phyloP scores from a whole-genome alignment of 2,888 invertebrate species.

The Lasioglossum pauxillum region DNA sequence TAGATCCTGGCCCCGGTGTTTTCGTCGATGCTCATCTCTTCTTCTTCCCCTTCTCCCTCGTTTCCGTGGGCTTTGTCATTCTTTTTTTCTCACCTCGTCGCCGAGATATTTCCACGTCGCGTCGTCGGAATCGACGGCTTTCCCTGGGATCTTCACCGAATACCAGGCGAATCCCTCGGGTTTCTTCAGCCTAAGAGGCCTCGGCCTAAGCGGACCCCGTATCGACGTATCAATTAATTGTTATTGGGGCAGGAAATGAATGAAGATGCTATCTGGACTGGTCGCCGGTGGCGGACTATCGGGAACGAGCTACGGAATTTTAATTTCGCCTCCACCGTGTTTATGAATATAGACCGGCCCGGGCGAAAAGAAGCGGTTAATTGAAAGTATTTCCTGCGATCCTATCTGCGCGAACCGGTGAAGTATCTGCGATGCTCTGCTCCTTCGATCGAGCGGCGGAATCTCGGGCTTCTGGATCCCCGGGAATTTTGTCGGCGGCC shows the following conservation, averaged over 20 bases:
- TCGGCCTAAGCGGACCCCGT: background rate
- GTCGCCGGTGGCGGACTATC: slow-evolving; percentile 3
- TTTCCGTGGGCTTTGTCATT: slow-evolving; percentile 27
- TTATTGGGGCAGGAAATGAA: slow-evolving; percentile 15
- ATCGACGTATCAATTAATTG: slow-evolving; percentile 43
- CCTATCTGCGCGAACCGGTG: background rate
- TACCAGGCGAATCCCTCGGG: background rate
- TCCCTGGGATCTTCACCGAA: background rate
- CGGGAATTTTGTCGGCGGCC: background rate
- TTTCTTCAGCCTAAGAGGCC: background rate
- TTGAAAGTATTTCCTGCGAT: slow-evolving; percentile 42
- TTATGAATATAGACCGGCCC: slow-evolving; percentile 9
- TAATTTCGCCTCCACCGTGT: slow-evolving; percentile 1
- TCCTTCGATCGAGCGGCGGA: background rate
- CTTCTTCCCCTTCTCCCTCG: slow-evolving; percentile 18
- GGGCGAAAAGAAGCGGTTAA: slow-evolving; percentile 25
- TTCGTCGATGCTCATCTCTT: slow-evolving; percentile 65
- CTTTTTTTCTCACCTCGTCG: slow-evolving; percentile 39
- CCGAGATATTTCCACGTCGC: slow-evolving; percentile 13
- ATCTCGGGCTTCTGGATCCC: background rate
- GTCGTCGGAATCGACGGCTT: slow-evolving; percentile 3
- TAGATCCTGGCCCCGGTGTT: slow-evolving; percentile 64
- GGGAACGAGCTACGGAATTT: slow-evolving; percentile 17
- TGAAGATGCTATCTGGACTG: slow-evolving; percentile 36
- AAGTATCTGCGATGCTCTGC: background rate